Evolutionary conservation across 2,888 invertebrate species (phyloP).

Genomic region (Xestia sexstrigata): DNA sequence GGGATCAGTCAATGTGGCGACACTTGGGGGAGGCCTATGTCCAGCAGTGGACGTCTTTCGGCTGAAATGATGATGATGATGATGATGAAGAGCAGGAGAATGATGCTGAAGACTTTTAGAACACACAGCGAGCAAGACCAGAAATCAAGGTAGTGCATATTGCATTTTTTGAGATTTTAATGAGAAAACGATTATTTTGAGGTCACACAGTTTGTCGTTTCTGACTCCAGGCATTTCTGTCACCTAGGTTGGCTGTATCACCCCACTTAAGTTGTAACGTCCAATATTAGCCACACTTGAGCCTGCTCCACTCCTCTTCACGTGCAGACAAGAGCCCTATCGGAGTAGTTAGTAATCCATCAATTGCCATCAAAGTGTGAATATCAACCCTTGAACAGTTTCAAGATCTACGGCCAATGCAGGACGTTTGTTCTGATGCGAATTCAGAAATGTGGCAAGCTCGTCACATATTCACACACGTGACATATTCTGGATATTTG

Average conservation of each 20-base stretch:
- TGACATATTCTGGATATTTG: background rate
- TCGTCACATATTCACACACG: background rate
- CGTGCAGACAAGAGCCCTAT: constrained; percentile 32
- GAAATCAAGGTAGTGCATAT: background rate
- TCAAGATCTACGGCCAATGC: background rate
- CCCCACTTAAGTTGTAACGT: constrained; percentile 9
- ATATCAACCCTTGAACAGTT: background rate
- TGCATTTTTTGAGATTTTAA: background rate
- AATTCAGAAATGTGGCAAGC: background rate
- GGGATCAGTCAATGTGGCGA: no score
- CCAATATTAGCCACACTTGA: constrained; percentile 38
- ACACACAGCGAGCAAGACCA: background rate
- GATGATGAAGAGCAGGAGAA: background rate
- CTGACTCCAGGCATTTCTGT: background rate
- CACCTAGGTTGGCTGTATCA: background rate
- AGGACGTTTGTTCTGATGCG: background rate
- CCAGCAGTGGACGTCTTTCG: no score
- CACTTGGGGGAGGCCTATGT: no score
- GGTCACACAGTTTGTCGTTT: background rate
- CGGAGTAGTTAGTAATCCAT: constrained; percentile 25
- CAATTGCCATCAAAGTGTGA: constrained; percentile 40
- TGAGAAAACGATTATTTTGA: background rate
- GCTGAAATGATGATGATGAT: no score
- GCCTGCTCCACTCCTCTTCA: background rate
- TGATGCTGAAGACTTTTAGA: background rate